Evolutionary conservation across 2,888 invertebrate species (phyloP), one percentile per base, ranked within the genome.

Genomic region (Scrobipalpa costella): DNA sequence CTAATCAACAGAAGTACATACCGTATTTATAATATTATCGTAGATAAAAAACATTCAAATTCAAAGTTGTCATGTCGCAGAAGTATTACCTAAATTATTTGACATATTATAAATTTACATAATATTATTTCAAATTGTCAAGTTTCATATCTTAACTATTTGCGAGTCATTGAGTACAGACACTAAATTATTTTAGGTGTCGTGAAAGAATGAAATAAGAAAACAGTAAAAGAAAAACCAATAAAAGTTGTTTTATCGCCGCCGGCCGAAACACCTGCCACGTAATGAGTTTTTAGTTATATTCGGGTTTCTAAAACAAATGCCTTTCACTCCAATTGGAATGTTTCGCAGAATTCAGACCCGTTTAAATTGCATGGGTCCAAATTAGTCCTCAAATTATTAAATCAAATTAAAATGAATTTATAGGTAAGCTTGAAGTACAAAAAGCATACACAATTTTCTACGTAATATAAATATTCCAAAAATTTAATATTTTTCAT

Each of bases 191-290:
- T 77, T 78, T 75, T 73, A 71, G 74, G 68, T 50, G 58, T 63
- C 66, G 65, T 72, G 69, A 75, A 78, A 76, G 62, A 77, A 78
- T 73, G 73, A 72, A 79, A 80, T 76, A 76, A 79, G 73, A 77
- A 75, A 80, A 78, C 75, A 76, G 77, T 82, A 78, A 85, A 85
- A 80, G 76, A 74, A 77, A 83, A 81, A 80, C 76, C 78, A 81
- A 85, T 86, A 85, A 86, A 86, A 84, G 77, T 84, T 81, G 78
- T 82, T 85, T 86, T 84, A 85, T 80, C 79, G 77, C 75, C 71
- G 75, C 69, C 75, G 71, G 70, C 71, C 71, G 75, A 79, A 82
- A 80, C 86, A 87, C 86, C 86, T 88, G 87, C 80, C 77, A 77
- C 79, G 73, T 84, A 84, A 86, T 83, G 79, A 85, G 80, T 77